phyloP scores from a whole-genome alignment of 2,797 vertebrate genomes.

The Distichodus sexfasciatus region DNA sequence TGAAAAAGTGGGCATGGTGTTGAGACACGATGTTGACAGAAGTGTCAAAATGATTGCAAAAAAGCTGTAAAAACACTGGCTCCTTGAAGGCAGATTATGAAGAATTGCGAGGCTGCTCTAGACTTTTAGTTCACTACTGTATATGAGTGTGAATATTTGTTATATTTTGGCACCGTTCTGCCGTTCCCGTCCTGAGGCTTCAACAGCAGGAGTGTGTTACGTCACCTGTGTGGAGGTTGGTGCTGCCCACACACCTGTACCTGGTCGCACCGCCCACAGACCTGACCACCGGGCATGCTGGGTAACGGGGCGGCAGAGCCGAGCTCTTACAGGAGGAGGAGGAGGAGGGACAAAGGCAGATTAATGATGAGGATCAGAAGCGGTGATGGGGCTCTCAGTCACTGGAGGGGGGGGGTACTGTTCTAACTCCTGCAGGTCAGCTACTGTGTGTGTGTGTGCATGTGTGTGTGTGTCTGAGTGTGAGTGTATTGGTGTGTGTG shows the following conservation, averaged over 20 bases:
- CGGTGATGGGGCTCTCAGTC: constrained; percentile 37
- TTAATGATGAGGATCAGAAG: constrained; percentile 46
- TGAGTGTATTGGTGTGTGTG: constrained; percentile 5
- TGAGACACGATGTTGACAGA: too few relatives aligned
- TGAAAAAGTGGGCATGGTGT: too few relatives aligned
- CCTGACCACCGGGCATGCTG: constrained; percentile 9
- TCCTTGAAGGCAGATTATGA: too few relatives aligned
- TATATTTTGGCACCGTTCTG: too few relatives aligned
- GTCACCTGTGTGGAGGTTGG: neutral
- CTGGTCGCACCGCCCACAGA: neutral
- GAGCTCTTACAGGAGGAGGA: constrained; percentile 4
- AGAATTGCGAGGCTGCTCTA: too few relatives aligned
- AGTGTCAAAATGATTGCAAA: too few relatives aligned
- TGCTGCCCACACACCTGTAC: neutral
- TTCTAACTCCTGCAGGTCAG: neutral
- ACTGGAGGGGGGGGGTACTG: neutral
- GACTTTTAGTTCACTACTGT: too few relatives aligned
- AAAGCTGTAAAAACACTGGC: too few relatives aligned
- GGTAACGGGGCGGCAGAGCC: constrained; percentile 12
- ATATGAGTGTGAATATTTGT: too few relatives aligned
- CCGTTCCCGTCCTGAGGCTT: neutral
- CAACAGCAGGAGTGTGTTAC: neutral
- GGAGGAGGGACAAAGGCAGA: constrained; percentile 26
- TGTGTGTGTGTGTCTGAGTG: constrained; percentile 4
- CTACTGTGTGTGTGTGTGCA: constrained; percentile 3